A percentile compares a stretch with the other conserved stretches of the same genome.
These are phyloP conservation scores for Trissonchulus sp. DNA, from an alignment of 2,888 invertebrate species.

Conservation along the genomic window DNA sequence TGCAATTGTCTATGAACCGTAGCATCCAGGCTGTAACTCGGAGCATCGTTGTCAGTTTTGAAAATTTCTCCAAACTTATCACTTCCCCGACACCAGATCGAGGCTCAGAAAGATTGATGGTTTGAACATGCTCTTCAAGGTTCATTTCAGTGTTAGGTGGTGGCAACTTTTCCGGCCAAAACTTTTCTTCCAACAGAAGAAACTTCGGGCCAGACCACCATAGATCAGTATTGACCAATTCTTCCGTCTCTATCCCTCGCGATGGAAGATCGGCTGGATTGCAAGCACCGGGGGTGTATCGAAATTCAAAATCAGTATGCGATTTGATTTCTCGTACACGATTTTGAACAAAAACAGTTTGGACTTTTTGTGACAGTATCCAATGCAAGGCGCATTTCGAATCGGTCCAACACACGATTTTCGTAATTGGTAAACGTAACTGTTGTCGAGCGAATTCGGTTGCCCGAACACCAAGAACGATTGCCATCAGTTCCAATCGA, in stretches of 20 bases:
- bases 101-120: too few species aligned
- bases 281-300: conserved; percentile 29
- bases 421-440: not conserved
- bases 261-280: conserved; percentile 40
- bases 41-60: too few species aligned
- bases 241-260: not conserved
- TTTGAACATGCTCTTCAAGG: too few species aligned
- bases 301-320: not conserved
- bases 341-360: conserved; percentile 23
- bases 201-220: conserved; percentile 9
- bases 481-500: conserved; percentile 30
- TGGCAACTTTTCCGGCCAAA: not conserved
- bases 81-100: too few species aligned
- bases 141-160: too few species aligned
- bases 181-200: not conserved
- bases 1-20: too few species aligned
- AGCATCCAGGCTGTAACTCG: too few species aligned
- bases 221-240: not conserved
- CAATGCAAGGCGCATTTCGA: conserved; percentile 20
- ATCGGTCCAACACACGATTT: not conserved
- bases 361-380: not conserved
- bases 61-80: too few species aligned
- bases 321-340: not conserved
- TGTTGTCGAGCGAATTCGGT: not conserved
- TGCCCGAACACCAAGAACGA: conserved; percentile 16